Percentiles rank a stretch among this genome's conserved stretches.
phyloP scores from a whole-genome alignment of 2,797 vertebrate species.

The Dipus sagitta region DNA sequence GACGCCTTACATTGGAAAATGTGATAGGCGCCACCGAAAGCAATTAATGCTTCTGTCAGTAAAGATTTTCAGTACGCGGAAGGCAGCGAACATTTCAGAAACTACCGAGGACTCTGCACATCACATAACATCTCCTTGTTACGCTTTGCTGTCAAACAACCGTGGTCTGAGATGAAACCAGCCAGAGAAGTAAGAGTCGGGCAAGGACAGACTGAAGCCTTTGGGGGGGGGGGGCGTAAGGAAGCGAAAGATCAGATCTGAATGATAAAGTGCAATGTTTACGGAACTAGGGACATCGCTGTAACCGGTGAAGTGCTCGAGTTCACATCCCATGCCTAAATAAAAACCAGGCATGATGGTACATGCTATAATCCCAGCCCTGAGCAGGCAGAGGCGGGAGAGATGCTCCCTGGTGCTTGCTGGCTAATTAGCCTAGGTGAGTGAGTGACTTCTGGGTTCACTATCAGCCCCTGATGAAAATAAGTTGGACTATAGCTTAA shows the following conservation, averaged over 20 bases:
- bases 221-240: neutral
- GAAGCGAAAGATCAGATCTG: neutral
- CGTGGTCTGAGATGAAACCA: neutral
- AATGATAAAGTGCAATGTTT: neutral
- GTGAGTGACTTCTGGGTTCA: no score
- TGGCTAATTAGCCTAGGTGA: no score
- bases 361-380: no score
- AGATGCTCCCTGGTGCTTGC: no score
- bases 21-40: neutral
- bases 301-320: no score
- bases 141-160: neutral
- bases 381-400: no score
- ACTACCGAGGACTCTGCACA: neutral
- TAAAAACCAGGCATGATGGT: no score
- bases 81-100: conserved; percentile 14
- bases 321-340: no score
- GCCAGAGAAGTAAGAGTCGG: neutral
- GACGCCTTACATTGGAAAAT: conserved; percentile 53
- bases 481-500: no score
- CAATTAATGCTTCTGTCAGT: neutral
- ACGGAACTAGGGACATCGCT: neutral
- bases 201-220: neutral
- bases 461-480: no score
- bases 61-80: neutral
- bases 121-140: neutral